Conservation (phyloP, 2,888 invertebrate genomes). For the Leistus spinibarbis region DNA sequence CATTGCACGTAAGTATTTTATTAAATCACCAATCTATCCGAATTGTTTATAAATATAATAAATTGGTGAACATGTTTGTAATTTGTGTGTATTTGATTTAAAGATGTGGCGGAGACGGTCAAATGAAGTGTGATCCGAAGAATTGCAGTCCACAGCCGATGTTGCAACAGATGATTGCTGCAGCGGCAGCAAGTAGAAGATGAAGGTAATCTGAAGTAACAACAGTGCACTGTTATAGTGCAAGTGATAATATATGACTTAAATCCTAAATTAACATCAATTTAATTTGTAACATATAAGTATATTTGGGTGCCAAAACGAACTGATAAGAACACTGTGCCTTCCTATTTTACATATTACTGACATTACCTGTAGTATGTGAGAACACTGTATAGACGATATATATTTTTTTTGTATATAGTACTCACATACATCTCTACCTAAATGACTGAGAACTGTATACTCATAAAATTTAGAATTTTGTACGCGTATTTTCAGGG, state of each 20-base stretch:
- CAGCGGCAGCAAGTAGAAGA: constrained; percentile 74
- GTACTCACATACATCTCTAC: constrained; percentile 25
- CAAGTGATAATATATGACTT: constrained; percentile 52
- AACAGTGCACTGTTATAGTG: constrained; percentile 31
- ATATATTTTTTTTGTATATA: constrained; percentile 7
- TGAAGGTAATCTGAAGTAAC: constrained; percentile 59
- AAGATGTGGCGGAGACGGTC: constrained; percentile 90
- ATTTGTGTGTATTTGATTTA: constrained; percentile 48
- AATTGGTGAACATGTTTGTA: not conserved
- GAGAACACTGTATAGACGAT: constrained; percentile 21
- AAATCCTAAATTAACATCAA: constrained; percentile 48
- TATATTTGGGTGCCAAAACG: constrained; percentile 60
- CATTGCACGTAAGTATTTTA: constrained; percentile 84
- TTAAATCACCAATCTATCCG: no score
- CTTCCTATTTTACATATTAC: constrained; percentile 47
- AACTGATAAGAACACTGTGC: constrained; percentile 56
- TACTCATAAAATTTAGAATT: constrained; percentile 37
- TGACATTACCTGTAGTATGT: constrained; percentile 35
- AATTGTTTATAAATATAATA: not conserved
- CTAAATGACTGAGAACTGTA: constrained; percentile 35
- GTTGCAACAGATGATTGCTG: constrained; percentile 88
- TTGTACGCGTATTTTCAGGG: constrained; percentile 30
- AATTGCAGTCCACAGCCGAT: constrained; percentile 89
- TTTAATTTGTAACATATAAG: constrained; percentile 43
- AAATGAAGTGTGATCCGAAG: constrained; percentile 94